A percentile compares a stretch with the other conserved stretches of the same genome.
phyloP scores from a whole-genome alignment of 2,888 invertebrate genomes.

The Ptychoptera albimana region DNA sequence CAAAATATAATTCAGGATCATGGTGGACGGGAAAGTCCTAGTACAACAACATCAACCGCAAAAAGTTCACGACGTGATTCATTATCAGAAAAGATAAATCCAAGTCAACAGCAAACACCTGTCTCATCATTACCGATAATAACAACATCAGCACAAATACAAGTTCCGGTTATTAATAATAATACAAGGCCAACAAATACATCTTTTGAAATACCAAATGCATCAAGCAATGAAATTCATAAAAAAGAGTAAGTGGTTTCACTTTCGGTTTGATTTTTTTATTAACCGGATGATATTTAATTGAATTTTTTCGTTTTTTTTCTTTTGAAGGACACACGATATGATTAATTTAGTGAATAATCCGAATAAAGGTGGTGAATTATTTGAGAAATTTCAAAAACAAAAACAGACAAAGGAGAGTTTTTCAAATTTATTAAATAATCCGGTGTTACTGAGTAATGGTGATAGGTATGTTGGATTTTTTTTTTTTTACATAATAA shows the following conservation, averaged over 20 bases:
- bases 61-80: conserved; percentile 51
- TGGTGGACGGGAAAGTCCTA: conserved; percentile 46
- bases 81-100: conserved; percentile 33
- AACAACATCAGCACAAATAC: conserved; percentile 5
- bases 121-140: not conserved
- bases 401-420: conserved; percentile 15
- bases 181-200: not conserved
- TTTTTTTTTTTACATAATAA: too few species aligned
- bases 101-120: conserved; percentile 4
- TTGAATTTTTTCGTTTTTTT: too few species aligned
- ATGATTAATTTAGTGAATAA: not conserved
- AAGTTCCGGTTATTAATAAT: not conserved
- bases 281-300: too few species aligned
- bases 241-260: not conserved
- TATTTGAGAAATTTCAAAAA: conserved; percentile 17
- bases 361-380: conserved; percentile 12
- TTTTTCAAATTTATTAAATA: not conserved
- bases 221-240: not conserved
- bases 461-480: too few species aligned
- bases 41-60: conserved; percentile 43
- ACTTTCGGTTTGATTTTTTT: too few species aligned
- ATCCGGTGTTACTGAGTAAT: not conserved
- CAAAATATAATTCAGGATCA: conserved; percentile 31
- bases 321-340: too few species aligned
- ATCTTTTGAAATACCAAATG: conserved; percentile 1